Evolutionary conservation across 2,888 invertebrate species (phyloP).

Genomic region (Pammene fasciana): DNA sequence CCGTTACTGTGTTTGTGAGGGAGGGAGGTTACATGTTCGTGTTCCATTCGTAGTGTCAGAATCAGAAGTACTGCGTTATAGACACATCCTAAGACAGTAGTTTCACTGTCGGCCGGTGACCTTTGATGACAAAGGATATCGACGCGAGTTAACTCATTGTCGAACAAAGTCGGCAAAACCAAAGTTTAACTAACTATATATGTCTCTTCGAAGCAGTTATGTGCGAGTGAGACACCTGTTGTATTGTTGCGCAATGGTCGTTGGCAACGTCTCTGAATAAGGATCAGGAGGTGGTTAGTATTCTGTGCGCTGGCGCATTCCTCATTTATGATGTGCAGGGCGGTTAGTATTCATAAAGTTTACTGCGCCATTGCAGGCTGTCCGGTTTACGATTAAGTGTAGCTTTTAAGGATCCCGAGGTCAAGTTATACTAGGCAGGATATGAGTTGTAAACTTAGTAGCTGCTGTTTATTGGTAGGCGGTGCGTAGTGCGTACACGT

Average conservation of each 20-base stretch:
- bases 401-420: background rate
- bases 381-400: background rate
- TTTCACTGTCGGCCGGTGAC: conserved; percentile 70
- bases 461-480: conserved; percentile 29
- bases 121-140: conserved; percentile 60
- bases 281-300: conserved; percentile 32
- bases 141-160: conserved; percentile 57
- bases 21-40: too few species aligned
- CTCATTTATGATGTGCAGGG: conserved; percentile 34
- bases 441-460: background rate
- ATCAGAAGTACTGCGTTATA: background rate
- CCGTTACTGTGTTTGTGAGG: too few species aligned
- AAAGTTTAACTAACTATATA: too few species aligned
- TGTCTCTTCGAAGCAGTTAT: conserved; percentile 12
- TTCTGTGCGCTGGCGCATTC: conserved; percentile 33
- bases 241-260: conserved; percentile 21
- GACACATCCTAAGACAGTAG: background rate
- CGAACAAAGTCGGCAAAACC: conserved; percentile 9
- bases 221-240: conserved; percentile 17
- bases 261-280: conserved; percentile 35
- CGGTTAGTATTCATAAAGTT: background rate
- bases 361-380: background rate
- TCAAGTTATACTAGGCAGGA: background rate
- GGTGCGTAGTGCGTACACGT: conserved; percentile 4
- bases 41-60: background rate